phyloP scores from a whole-genome alignment of 2,797 vertebrate genomes.

The Chloroceryle amazona region DNA sequence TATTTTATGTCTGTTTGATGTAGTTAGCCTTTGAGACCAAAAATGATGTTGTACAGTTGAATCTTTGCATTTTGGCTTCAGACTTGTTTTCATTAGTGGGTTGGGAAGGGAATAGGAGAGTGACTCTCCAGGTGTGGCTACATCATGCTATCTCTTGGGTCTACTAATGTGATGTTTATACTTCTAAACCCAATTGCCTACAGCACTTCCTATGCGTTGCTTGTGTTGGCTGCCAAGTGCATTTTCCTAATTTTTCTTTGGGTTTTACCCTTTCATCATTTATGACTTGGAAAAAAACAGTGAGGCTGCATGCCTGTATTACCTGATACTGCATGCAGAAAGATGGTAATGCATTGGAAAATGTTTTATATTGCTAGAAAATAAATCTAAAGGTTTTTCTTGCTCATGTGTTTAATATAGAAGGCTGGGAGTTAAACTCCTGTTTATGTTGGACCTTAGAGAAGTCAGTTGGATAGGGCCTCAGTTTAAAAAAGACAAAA shows the following conservation, averaged over 20 bases:
- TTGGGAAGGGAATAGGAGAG: slow-evolving; percentile 72
- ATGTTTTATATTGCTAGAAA: background rate
- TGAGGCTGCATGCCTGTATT: slow-evolving; percentile 46
- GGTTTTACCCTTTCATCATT: slow-evolving; percentile 90
- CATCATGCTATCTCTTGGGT: slow-evolving; percentile 81
- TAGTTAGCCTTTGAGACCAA: slow-evolving; percentile 57
- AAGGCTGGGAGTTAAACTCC: background rate
- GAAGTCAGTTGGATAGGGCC: background rate
- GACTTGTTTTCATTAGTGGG: slow-evolving; percentile 77
- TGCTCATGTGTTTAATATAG: background rate
- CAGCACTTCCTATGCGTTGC: slow-evolving; percentile 89
- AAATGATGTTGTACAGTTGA: slow-evolving; percentile 64
- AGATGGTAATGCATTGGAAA: slow-evolving; percentile 55
- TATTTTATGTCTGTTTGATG: slow-evolving; percentile 67
- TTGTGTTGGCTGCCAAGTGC: slow-evolving; percentile 86
- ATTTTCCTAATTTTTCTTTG: slow-evolving; percentile 85
- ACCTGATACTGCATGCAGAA: slow-evolving; percentile 64
- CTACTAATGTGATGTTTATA: slow-evolving; percentile 82
- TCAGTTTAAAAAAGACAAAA: slow-evolving; percentile 32
- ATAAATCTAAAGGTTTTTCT: background rate
- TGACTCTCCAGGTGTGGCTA: slow-evolving; percentile 87
- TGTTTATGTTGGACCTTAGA: background rate
- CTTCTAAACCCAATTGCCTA: slow-evolving; percentile 85
- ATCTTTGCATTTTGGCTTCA: slow-evolving; percentile 75
- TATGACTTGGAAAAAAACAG: slow-evolving; percentile 83